These are phyloP conservation scores for Drosophila nigromelanica DNA, from an alignment of 1,140 invertebrate species.

Conservation along the genomic window DNA sequence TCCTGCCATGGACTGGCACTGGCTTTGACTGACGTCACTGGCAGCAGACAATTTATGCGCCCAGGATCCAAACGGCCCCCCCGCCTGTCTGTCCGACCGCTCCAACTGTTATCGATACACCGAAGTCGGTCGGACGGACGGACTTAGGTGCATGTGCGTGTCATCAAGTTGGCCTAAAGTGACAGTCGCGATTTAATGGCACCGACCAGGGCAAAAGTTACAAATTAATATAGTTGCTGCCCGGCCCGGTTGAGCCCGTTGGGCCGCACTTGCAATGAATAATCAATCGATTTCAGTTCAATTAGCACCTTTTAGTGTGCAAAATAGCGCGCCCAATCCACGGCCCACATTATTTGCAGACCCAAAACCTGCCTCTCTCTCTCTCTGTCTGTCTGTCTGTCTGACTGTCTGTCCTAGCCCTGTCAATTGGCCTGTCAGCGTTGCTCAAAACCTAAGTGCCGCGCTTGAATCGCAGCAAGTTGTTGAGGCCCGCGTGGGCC, in stretches of 20 bases:
- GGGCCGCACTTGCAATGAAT: slow-evolving; percentile 60
- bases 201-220: slow-evolving; percentile 66
- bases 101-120: slow-evolving; percentile 49
- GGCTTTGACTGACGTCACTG: slow-evolving; percentile 76
- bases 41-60: slow-evolving; percentile 80
- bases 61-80: slow-evolving; percentile 36
- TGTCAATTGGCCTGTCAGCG: slow-evolving; percentile 63
- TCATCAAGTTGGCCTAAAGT: slow-evolving; percentile 83
- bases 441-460: slow-evolving; percentile 80
- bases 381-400: slow-evolving; percentile 56
- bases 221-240: slow-evolving; percentile 58
- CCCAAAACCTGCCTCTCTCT: slow-evolving; percentile 41
- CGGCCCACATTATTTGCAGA: slow-evolving; percentile 25
- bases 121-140: too few species aligned
- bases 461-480: slow-evolving; percentile 13
- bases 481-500: slow-evolving; percentile 29
- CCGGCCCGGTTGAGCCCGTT: slow-evolving; percentile 6
- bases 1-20: slow-evolving; percentile 16
- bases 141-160: slow-evolving; percentile 61
- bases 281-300: slow-evolving; percentile 81
- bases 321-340: slow-evolving; percentile 71
- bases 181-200: slow-evolving; percentile 83
- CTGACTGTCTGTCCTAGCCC: slow-evolving; percentile 51
- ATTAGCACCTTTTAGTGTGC: slow-evolving; percentile 81
- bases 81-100: slow-evolving; percentile 11